Base-by-base conservation (phyloP, 2,113 vertebrate genomes). In the Galeopterus variegatus region DNA sequence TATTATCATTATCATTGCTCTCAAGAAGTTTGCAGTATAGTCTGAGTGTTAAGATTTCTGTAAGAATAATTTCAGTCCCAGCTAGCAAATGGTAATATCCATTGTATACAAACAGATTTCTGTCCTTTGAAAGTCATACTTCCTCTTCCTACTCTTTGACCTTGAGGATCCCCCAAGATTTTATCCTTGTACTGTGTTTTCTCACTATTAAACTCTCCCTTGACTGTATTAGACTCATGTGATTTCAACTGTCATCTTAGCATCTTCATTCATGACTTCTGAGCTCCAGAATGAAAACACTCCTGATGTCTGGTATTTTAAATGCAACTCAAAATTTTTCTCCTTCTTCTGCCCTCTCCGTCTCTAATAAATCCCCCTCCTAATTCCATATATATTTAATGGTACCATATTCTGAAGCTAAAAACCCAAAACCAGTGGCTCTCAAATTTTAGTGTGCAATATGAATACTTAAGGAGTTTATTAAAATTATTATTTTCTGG, bases 401-500 rank as follows among this genome's bases (percentile, higher is more conserved):
- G 8, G 12, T 77, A 45, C 11, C 54, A 2, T 88, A 52, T 60
- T 88, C 21, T 95, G 52, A 90, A 93, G 24, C 8, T 52, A 41
- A 89, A 85, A 93, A 8, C 54, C 64, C 24, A 17, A 50, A 90
- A 67, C n/a, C 33, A 73, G 1, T 77, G 90, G 17, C 31, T 80
- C 23, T 83, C 52, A 75, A 58, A 75, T 64, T 72, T 76, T 5
- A 69, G 54, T 54, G 26, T 82, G 26, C 23, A 88, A n/a, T 45
- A 76, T 88, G 41, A 54, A 48, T 50, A 72, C 50, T 21, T 88
- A 45, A 10, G 60, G 54, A 91, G 28, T 50, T 62, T 83, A 60
- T 86, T 91, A 73, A 80, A 80, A 62, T 36, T 86, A 15, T 81
- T 82, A 58, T 88, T 94, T 85, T 88, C 23, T 52, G 52, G 7